Evolutionary conservation across 2,797 vertebrate genomes (phyloP).

Genomic region (Cryptoblepharus egeriae): DNA sequence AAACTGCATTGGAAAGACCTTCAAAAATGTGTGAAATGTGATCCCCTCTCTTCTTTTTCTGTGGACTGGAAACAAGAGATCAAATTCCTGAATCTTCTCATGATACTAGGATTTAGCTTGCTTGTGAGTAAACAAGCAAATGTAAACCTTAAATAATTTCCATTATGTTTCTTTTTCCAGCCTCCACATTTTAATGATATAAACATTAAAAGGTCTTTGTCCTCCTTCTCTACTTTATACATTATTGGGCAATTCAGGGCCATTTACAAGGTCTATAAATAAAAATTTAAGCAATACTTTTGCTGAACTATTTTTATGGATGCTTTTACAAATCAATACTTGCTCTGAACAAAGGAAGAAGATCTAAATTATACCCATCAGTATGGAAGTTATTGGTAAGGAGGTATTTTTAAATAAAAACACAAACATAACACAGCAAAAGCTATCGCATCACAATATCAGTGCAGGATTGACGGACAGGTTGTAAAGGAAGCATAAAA

Average conservation of each 20-base stretch:
- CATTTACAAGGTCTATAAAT: conserved; percentile 22
- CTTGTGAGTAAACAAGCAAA: too few species aligned
- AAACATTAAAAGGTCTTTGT: too few species aligned
- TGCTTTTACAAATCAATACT: conserved; percentile 46
- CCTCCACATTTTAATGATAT: too few species aligned
- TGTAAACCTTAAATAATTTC: too few species aligned
- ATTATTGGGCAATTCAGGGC: conserved; percentile 14
- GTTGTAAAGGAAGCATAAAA: neutral
- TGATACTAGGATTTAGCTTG: too few species aligned
- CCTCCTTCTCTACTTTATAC: neutral
- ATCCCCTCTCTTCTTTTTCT: neutral
- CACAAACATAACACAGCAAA: conserved; percentile 8
- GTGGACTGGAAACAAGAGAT: too few species aligned
- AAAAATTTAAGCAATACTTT: conserved; percentile 35
- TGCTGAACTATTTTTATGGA: conserved; percentile 10
- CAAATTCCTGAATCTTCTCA: too few species aligned
- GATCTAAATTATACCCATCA: conserved; percentile 5
- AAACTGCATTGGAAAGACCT: neutral
- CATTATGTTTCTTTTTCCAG: too few species aligned
- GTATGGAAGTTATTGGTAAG: conserved; percentile 26
- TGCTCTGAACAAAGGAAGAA: conserved; percentile 11
- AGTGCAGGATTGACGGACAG: neutral
- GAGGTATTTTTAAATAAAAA: conserved; percentile 6
- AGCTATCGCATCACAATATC: neutral
- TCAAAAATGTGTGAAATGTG: neutral